Percentiles rank a stretch among this genome's conserved stretches.
phyloP scores from a whole-genome alignment of 1,140 invertebrate genomes.

The Mylabris phalerata region DNA sequence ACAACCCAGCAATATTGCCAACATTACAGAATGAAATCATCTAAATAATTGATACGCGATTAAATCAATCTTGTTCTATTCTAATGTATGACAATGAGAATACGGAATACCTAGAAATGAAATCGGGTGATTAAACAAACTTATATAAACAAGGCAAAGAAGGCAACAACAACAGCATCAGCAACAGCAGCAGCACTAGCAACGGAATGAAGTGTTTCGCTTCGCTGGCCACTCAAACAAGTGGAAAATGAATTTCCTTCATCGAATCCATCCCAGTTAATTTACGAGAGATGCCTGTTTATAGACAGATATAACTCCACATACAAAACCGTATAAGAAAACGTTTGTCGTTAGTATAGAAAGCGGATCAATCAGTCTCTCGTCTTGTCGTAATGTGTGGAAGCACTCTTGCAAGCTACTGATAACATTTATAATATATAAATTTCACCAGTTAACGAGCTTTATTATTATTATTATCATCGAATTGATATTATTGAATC shows the following conservation, averaged over 20 bases:
- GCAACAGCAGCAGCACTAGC: too few species aligned
- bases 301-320: constrained; percentile 41
- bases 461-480: too few species aligned
- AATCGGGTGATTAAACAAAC: constrained; percentile 22
- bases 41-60: too few species aligned
- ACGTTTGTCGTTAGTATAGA: too few species aligned
- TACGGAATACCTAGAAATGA: constrained; percentile 13
- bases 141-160: constrained; percentile 25
- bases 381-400: constrained; percentile 7
- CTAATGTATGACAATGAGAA: too few species aligned
- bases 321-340: constrained; percentile 6
- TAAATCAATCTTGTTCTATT: too few species aligned
- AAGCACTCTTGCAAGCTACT: constrained; percentile 41
- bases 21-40: too few species aligned
- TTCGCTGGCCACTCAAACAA: constrained; percentile 41
- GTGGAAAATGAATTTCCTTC: constrained; percentile 45
- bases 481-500: too few species aligned
- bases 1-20: too few species aligned
- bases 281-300: constrained; percentile 41
- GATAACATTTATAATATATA: constrained; percentile 40
- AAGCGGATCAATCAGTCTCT: constrained; percentile 34
- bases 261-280: constrained; percentile 43
- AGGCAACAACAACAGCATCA: neutral
- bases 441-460: neutral
- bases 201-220: constrained; percentile 32